These are phyloP conservation scores for Distichodus sexfasciatus DNA, from an alignment of 2,797 vertebrate species.

Conservation along the genomic window DNA sequence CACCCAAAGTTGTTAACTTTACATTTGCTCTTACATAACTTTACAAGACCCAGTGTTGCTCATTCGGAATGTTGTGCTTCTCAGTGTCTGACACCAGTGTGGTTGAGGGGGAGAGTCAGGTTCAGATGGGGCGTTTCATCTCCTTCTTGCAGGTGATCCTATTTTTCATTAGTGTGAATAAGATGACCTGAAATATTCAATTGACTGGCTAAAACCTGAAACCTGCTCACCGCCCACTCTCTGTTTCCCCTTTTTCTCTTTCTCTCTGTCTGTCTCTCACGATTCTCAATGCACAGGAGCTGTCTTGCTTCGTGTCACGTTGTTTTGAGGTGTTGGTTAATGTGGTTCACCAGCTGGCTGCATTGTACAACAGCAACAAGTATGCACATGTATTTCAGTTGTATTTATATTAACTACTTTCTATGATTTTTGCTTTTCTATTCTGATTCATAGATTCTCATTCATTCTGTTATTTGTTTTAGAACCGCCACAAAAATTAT, in stretches of 20 bases:
- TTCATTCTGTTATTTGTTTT: slow-evolving; percentile 35
- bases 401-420: background rate
- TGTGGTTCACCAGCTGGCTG: slow-evolving; percentile 92
- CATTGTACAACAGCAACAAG: slow-evolving; percentile 95
- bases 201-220: too few species aligned
- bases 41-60: background rate
- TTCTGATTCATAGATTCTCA: background rate
- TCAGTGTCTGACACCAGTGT: slow-evolving; percentile 87
- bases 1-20: background rate
- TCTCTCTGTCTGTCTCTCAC: accelerated
- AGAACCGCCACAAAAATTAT: slow-evolving; percentile 93
- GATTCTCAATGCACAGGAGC: slow-evolving; percentile 76
- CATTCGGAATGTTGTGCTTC: background rate
- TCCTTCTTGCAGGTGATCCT: slow-evolving; percentile 89
- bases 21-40: background rate
- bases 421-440: background rate
- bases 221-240: background rate
- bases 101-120: slow-evolving; percentile 93
- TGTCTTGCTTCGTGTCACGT: slow-evolving; percentile 94
- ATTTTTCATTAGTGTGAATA: background rate
- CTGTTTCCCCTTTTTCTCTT: background rate
- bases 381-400: slow-evolving; percentile 56
- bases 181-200: too few species aligned
- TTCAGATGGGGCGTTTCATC: slow-evolving; percentile 97
- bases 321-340: slow-evolving; percentile 96